Evolutionary conservation across 2,888 invertebrate genomes (phyloP).

Genomic region (Argyra leucocephala): DNA sequence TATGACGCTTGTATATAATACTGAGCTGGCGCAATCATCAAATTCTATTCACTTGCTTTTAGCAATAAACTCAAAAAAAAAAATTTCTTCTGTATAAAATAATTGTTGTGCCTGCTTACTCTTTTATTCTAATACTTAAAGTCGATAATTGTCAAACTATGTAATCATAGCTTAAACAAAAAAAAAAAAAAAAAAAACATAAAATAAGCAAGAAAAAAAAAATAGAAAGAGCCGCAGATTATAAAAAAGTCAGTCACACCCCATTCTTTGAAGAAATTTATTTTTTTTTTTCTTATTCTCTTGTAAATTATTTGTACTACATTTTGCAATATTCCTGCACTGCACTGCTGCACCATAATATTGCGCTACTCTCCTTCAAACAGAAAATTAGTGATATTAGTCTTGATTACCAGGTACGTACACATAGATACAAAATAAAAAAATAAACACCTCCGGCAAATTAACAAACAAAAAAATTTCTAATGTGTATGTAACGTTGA

Average conservation of each 20-base stretch:
- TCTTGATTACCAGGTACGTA: not conserved
- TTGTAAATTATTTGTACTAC: not conserved
- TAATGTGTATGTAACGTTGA: no score
- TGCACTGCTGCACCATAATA: not conserved
- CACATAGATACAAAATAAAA: not conserved
- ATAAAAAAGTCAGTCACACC: not conserved
- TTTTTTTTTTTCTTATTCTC: not conserved
- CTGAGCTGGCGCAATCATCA: no score
- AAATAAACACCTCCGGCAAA: not conserved
- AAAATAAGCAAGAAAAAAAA: not conserved
- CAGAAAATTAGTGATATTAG: not conserved
- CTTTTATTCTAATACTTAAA: no score
- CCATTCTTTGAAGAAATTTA: not conserved
- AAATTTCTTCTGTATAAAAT: no score
- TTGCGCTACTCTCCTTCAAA: not conserved
- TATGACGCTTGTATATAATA: no score
- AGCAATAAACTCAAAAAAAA: no score
- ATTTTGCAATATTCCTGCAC: not conserved
- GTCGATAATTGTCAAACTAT: not conserved
- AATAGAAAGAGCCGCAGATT: not conserved
- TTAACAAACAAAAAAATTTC: not conserved
- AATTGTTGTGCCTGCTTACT: no score
- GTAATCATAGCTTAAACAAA: not conserved
- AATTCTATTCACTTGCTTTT: no score
- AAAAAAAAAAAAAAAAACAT: not conserved